Evolutionary conservation across 2,113 vertebrate genomes (phyloP), one percentile per base, ranked within the genome.

Genomic region (Coptodon rendalli): DNA sequence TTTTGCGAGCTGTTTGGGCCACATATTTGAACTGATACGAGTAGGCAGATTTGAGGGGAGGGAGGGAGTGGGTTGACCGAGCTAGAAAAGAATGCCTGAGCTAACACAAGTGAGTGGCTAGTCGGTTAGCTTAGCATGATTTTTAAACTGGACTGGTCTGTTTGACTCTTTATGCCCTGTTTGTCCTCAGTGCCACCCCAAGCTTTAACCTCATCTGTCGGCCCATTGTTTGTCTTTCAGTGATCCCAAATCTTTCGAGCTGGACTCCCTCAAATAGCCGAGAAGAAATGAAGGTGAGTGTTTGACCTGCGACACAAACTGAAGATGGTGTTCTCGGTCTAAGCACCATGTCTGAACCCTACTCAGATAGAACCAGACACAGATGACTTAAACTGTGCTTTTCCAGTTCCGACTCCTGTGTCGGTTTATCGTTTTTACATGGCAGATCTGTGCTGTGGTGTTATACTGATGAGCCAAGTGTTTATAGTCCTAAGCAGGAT

Each of bases 231-330:
- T 96, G 50, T 96, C 36, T 96, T 95, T 52, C 94, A 96, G 96
- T 85, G 87, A 94, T 86, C 91, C 52, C 5, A 27, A 85, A 83
- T 93, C 92, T 94, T 95, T 90, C 92, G 98, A 97, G 97, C 98
- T 98, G 98, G 98, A 99, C 97, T 97, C 97, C 97, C 96, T 97
- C 96, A 93, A 96, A 95, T 97, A 98, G 93, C 97, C 97, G 89
- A 78, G 73, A 57, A 88, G 78, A 97, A 96, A 99, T 99, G 98
- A 99, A 99, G 98, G 98, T 99, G 96, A 97, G 97, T 95, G 82
- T 80, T 76, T 57, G 61, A 81, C 78, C 61, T 89, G 54, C 66
- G 31, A 86, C 87, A 82, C 79, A 56, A 43, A 48, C 80, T 61
- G 80, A 76, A 73, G 73, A 57, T 31, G 17, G 45, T 68, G 57